These are phyloP conservation scores for Rhinoraja longicauda DNA, from an alignment of 2,797 vertebrate genomes.

Conservation along the genomic window DNA sequence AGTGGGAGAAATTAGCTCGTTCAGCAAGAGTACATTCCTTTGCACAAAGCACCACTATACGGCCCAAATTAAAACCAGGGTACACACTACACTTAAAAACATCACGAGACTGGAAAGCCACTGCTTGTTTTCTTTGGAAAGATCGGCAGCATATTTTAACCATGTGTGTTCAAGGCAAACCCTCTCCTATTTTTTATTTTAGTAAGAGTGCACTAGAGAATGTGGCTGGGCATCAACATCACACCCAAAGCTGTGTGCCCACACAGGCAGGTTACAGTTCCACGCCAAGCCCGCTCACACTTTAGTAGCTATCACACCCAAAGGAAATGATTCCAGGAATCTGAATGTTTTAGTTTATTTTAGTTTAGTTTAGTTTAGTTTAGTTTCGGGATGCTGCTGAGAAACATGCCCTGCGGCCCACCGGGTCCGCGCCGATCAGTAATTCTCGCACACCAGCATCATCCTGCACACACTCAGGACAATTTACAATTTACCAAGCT, in stretches of 20 bases:
- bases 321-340: not conserved
- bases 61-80: conserved; percentile 42
- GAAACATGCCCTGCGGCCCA: too few species aligned
- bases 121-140: conserved; percentile 65
- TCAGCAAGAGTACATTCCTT: not conserved
- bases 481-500: too few species aligned
- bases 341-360: not conserved
- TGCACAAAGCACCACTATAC: conserved; percentile 42
- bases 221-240: not conserved
- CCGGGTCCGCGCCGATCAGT: too few species aligned
- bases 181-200: conserved; percentile 48
- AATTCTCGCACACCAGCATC: too few species aligned
- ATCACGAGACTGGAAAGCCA: conserved; percentile 46
- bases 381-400: too few species aligned
- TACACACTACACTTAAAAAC: conserved; percentile 48
- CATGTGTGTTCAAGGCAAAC: conserved; percentile 62
- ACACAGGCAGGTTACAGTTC: not conserved
- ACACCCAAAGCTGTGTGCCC: not conserved
- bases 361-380: too few species aligned
- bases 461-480: too few species aligned
- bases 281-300: not conserved
- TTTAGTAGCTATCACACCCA: not conserved
- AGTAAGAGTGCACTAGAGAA: not conserved
- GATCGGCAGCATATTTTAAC: conserved; percentile 60
- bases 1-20: not conserved